Conservation (phyloP, 2,888 invertebrate species). For the Neocrepidodera transversa region DNA sequence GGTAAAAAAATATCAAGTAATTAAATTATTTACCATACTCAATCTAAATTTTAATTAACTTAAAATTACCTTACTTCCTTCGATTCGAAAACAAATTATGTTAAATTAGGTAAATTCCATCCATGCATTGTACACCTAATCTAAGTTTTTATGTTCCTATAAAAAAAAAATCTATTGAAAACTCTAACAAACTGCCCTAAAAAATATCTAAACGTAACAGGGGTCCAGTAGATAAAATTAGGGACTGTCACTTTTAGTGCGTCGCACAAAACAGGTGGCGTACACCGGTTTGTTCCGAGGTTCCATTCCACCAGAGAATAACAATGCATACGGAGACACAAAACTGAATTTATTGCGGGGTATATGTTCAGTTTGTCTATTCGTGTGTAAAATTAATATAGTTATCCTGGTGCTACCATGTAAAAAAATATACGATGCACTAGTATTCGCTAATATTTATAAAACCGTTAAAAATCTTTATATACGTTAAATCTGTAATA, state of each 20-base stretch:
- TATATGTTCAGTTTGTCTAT: conserved; percentile 4
- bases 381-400: conserved; percentile 12
- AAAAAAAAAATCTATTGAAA: conserved; percentile 3
- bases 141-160: not conserved
- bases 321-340: conserved; percentile 11
- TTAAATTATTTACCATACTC: not conserved
- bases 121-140: not conserved
- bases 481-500: no score
- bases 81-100: no score
- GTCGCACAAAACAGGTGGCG: conserved; percentile 16
- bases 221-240: conserved; percentile 1
- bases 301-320: conserved; percentile 19
- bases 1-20: no score
- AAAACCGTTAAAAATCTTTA: no score
- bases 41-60: not conserved
- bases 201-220: conserved; percentile 1
- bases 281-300: conserved; percentile 16
- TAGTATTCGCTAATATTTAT: no score
- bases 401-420: conserved; percentile 4
- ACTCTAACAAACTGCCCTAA: conserved; percentile 3
- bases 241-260: conserved; percentile 18
- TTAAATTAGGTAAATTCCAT: not conserved
- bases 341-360: conserved; percentile 12
- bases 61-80: not conserved
- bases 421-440: no score